These are phyloP conservation scores for Palythoa grandiflora DNA, from an alignment of 92 coral and sea anemone species.

Conservation along the genomic window DNA sequence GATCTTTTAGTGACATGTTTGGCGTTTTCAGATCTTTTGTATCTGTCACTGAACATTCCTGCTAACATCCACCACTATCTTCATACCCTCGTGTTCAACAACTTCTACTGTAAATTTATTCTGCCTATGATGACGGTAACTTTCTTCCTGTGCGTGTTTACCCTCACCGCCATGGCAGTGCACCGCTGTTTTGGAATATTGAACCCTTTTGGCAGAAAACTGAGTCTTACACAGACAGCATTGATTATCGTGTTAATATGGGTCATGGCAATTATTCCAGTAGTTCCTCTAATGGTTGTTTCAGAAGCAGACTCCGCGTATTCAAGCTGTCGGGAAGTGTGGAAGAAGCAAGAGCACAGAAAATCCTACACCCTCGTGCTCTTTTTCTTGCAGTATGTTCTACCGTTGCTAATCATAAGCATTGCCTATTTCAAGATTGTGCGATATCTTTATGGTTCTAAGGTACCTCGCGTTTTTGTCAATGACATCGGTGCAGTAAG, in stretches of 20 bases:
- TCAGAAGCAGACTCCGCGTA: background rate
- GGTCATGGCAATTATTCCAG: conserved; percentile 26
- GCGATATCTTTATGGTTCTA: conserved; percentile 31
- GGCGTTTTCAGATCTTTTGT: conserved; percentile 30
- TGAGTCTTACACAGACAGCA: conserved; percentile 16
- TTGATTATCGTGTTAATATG: background rate
- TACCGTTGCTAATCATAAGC: conserved; percentile 17
- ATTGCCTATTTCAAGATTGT: conserved; percentile 37
- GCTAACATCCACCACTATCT: background rate
- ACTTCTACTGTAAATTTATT: conserved; percentile 28
- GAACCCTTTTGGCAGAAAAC: conserved; percentile 25
- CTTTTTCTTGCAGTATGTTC: conserved; percentile 17
- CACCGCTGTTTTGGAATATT: conserved; percentile 45
- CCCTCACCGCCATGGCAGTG: conserved; percentile 35
- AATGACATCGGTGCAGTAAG: conserved; percentile 34
- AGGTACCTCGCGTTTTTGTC: conserved; percentile 19
- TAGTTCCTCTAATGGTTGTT: conserved; percentile 29
- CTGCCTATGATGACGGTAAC: conserved; percentile 41
- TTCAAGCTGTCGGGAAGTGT: background rate
- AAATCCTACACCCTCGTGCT: conserved; percentile 20
- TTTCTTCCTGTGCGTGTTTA: conserved; percentile 30
- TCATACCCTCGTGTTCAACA: background rate
- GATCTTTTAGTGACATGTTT: conserved; percentile 26
- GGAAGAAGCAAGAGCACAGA: background rate
- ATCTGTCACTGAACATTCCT: conserved; percentile 19